Evolutionary conservation across 2,888 invertebrate genomes (phyloP).

Genomic region (Luffia ferchaultella): DNA sequence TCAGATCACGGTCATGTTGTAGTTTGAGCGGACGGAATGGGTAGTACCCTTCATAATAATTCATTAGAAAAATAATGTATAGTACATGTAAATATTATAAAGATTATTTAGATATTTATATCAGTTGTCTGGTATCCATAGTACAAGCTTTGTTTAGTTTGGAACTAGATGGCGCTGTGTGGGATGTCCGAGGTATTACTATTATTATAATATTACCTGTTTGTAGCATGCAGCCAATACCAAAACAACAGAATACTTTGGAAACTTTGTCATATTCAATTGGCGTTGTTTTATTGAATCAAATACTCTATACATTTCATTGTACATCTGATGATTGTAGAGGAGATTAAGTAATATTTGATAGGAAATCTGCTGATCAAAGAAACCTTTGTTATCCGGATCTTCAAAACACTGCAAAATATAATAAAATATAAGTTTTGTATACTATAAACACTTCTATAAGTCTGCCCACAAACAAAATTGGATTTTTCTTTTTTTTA

Average conservation of each 20-base stretch:
- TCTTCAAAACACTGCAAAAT: conserved; percentile 69
- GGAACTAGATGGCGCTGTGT: too few relatives aligned
- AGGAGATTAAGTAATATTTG: conserved; percentile 77
- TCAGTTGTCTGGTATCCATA: too few relatives aligned
- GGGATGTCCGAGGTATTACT: too few relatives aligned
- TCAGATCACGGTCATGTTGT: too few relatives aligned
- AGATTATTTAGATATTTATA: too few relatives aligned
- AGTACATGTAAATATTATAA: too few relatives aligned
- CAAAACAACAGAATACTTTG: conserved; percentile 73
- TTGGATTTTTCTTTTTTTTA: background rate
- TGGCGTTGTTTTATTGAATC: conserved; percentile 68
- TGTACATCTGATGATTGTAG: conserved; percentile 71
- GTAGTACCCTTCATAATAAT: too few relatives aligned
- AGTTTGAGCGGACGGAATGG: too few relatives aligned
- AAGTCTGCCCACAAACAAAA: background rate
- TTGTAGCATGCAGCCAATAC: conserved; percentile 77
- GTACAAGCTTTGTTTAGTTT: too few relatives aligned
- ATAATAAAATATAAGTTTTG: background rate
- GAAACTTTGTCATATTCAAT: conserved; percentile 70
- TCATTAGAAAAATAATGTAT: too few relatives aligned
- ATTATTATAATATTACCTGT: conserved; percentile 70
- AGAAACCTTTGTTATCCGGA: conserved; percentile 69
- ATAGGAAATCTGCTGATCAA: conserved; percentile 74
- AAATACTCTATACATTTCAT: conserved; percentile 71
- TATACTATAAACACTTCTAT: background rate